These are phyloP conservation scores for Drosophila virilis DNA, from an alignment of 1,140 invertebrate species.

Conservation along the genomic window DNA sequence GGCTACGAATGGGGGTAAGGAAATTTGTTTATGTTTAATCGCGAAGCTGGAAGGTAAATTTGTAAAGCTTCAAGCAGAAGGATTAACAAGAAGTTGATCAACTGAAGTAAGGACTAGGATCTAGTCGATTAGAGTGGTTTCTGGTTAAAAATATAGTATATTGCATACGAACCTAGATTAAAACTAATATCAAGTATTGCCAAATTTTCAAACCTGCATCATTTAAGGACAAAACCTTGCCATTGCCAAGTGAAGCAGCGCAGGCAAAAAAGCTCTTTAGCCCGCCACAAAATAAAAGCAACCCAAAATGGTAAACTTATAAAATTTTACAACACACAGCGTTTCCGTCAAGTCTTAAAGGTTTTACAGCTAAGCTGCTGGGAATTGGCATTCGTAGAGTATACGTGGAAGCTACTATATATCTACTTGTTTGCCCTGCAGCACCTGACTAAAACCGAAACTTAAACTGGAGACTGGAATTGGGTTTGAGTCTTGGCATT, in stretches of 20 bases:
- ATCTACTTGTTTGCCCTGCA: slow-evolving; percentile 21
- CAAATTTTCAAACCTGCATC: not conserved
- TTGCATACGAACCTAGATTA: not conserved
- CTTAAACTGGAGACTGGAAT: not conserved
- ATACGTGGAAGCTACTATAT: slow-evolving; percentile 4
- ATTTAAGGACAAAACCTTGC: slow-evolving; percentile 14
- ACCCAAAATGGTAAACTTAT: slow-evolving; percentile 67
- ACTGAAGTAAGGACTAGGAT: too few relatives aligned
- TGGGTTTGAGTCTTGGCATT: slow-evolving; percentile 12
- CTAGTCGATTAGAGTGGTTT: not conserved
- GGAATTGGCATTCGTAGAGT: slow-evolving; percentile 31
- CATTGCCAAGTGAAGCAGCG: slow-evolving; percentile 20
- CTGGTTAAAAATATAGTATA: slow-evolving; percentile 7
- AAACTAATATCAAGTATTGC: too few relatives aligned
- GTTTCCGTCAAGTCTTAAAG: slow-evolving; percentile 77
- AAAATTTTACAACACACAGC: slow-evolving; percentile 76
- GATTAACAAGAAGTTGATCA: not conserved
- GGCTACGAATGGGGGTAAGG: slow-evolving; percentile 45
- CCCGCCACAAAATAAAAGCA: slow-evolving; percentile 58
- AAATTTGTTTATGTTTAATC: slow-evolving; percentile 73
- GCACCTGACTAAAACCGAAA: slow-evolving; percentile 25
- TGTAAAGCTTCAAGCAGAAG: slow-evolving; percentile 16
- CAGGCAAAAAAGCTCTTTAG: slow-evolving; percentile 31
- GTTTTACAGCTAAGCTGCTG: slow-evolving; percentile 74
- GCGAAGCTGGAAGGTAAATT: slow-evolving; percentile 43